Evolutionary conservation across 2,888 invertebrate genomes (phyloP).

Genomic region (Gastracanthus pulcherrimus): DNA sequence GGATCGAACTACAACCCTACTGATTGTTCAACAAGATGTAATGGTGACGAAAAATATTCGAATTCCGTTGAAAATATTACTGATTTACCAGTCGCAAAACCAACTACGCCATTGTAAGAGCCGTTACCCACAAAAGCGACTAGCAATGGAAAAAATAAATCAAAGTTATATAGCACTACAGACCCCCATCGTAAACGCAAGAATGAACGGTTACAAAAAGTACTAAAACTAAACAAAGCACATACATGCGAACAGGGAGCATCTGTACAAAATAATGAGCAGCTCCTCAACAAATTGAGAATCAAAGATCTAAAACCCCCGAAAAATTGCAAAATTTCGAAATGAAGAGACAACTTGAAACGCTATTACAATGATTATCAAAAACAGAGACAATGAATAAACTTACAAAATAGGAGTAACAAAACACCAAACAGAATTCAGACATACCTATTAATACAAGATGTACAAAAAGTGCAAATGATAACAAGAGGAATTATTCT

Average conservation of each 20-base stretch:
- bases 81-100: not conserved
- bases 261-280: not conserved
- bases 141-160: not conserved
- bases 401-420: not conserved
- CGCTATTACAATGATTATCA: not conserved
- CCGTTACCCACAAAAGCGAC: not conserved
- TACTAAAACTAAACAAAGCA: not conserved
- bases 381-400: not conserved
- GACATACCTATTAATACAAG: not conserved
- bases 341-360: not conserved
- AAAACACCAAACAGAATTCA: not conserved
- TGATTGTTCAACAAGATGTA: not conserved
- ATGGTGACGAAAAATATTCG: not conserved
- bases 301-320: not conserved
- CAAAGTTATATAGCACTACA: not conserved
- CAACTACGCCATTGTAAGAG: not conserved
- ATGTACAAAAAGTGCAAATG: not conserved
- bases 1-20: not conserved
- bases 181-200: slow-evolving; percentile 17
- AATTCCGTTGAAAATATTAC: not conserved
- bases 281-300: not conserved
- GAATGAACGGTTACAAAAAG: slow-evolving; percentile 2
- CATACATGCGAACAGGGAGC: not conserved
- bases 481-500: not conserved
- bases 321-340: not conserved